Evolutionary conservation across 2,113 vertebrate genomes (phyloP).

Genomic region (Halichoeres trimaculatus): DNA sequence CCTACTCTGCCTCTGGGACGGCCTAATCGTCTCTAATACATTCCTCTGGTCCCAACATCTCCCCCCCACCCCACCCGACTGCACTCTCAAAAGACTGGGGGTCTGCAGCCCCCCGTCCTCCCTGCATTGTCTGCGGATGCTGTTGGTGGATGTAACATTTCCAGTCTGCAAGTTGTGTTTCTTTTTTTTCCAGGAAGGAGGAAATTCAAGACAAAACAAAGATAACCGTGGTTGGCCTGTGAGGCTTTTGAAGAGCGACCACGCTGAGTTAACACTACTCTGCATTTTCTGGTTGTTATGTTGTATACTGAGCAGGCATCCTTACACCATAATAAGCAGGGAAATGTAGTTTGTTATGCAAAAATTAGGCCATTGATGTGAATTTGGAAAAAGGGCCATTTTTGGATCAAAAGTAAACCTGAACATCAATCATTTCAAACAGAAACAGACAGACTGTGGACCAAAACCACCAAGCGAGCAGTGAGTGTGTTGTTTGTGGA

Average conservation of each 20-base stretch:
- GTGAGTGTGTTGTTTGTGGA: conserved; percentile 52
- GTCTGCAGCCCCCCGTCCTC: conserved; percentile 78
- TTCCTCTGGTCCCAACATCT: conserved; percentile 69
- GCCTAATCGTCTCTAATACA: conserved; percentile 86
- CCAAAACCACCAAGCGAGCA: conserved; percentile 68
- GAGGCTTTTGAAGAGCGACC: conserved; percentile 73
- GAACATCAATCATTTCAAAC: conserved; percentile 60
- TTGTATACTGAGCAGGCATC: conserved; percentile 63
- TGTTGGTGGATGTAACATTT: conserved; percentile 83
- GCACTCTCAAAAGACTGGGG: conserved; percentile 82
- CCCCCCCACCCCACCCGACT: conserved; percentile 81
- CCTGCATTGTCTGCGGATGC: conserved; percentile 72
- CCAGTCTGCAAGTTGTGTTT: conserved; percentile 55
- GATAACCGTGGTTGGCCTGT: conserved; percentile 61
- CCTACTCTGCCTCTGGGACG: conserved; percentile 95
- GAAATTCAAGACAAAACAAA: conserved; percentile 66
- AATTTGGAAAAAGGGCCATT: conserved; percentile 44
- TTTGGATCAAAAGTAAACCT: conserved; percentile 50
- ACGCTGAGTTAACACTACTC: conserved; percentile 74
- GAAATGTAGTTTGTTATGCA: conserved; percentile 58
- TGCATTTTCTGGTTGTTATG: conserved; percentile 69
- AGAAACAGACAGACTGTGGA: conserved; percentile 60
- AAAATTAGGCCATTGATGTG: conserved; percentile 54
- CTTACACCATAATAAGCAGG: conserved; percentile 54
- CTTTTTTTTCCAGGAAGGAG: conserved; percentile 55